Percentiles rank a stretch among this genome's conserved stretches.
These are phyloP conservation scores for Cacatua alba DNA, from an alignment of 2,113 vertebrate genomes.

Conservation along the genomic window DNA sequence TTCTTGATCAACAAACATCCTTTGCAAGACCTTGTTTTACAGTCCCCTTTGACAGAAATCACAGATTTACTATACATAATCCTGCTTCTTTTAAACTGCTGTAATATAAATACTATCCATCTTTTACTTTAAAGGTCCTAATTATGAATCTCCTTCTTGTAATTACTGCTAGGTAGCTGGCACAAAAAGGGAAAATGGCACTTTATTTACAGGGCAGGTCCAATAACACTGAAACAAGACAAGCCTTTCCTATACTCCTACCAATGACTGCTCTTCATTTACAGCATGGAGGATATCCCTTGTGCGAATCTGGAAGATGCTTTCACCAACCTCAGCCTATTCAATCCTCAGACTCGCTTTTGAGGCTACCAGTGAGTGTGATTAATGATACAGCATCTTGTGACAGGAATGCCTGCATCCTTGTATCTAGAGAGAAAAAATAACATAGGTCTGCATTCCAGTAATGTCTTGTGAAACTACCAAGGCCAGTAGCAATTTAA, in stretches of 20 bases:
- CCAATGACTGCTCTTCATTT: background rate
- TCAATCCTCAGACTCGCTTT: background rate
- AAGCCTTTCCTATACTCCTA: background rate
- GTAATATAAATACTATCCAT: background rate
- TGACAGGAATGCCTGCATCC: background rate
- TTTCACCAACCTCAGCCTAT: background rate
- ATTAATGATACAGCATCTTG: background rate
- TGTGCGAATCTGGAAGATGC: background rate
- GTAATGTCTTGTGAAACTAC: fast-evolving
- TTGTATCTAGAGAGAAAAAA: background rate
- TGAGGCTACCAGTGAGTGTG: background rate
- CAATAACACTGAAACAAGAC: background rate
- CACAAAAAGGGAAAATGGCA: background rate
- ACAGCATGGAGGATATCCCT: background rate
- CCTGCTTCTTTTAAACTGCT: background rate
- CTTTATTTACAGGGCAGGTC: background rate
- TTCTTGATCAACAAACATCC: background rate
- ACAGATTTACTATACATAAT: background rate
- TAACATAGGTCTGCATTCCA: background rate
- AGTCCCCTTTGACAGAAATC: background rate
- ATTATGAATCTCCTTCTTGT: background rate
- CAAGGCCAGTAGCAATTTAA: background rate
- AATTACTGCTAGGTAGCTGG: background rate
- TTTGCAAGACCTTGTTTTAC: background rate
- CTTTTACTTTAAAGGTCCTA: background rate